Percentiles rank a stretch among this genome's conserved stretches.
Conservation (phyloP, 1,140 invertebrate genomes). For the Dendroctonus ponderosae region DNA sequence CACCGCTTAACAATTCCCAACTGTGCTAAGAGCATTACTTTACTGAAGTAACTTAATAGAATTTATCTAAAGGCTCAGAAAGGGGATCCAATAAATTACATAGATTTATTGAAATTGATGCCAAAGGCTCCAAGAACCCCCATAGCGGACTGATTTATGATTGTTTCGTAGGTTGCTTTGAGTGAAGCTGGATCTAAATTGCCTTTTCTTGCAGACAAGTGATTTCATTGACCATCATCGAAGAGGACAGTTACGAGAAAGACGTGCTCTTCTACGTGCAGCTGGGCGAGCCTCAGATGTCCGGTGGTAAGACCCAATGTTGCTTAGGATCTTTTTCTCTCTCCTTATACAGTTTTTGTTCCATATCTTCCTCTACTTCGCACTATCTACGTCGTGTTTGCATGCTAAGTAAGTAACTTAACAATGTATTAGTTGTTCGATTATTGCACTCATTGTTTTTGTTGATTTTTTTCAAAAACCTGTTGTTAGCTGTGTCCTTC, state of each 20-base stretch:
- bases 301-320: constrained; percentile 69
- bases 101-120: too few relatives aligned
- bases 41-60: too few relatives aligned
- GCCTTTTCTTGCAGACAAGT: constrained; percentile 72
- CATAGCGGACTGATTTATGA: too few relatives aligned
- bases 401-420: constrained; percentile 46
- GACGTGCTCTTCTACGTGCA: constrained; percentile 92
- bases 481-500: too few relatives aligned
- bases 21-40: too few relatives aligned
- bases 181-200: too few relatives aligned
- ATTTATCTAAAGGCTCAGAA: too few relatives aligned
- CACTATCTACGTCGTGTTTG: constrained; percentile 41
- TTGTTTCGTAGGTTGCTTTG: neutral
- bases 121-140: too few relatives aligned
- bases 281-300: constrained; percentile 80
- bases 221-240: constrained; percentile 84
- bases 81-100: too few relatives aligned
- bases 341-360: constrained; percentile 40
- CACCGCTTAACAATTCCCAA: too few relatives aligned
- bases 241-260: constrained; percentile 98
- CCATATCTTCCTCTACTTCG: constrained; percentile 40
- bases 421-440: constrained; percentile 1
- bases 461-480: too few relatives aligned
- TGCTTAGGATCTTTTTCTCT: constrained; percentile 28
- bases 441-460: constrained; percentile 3